These are phyloP conservation scores for Stictonetta naevosa DNA, from an alignment of 2,113 vertebrate genomes.

Conservation along the genomic window DNA sequence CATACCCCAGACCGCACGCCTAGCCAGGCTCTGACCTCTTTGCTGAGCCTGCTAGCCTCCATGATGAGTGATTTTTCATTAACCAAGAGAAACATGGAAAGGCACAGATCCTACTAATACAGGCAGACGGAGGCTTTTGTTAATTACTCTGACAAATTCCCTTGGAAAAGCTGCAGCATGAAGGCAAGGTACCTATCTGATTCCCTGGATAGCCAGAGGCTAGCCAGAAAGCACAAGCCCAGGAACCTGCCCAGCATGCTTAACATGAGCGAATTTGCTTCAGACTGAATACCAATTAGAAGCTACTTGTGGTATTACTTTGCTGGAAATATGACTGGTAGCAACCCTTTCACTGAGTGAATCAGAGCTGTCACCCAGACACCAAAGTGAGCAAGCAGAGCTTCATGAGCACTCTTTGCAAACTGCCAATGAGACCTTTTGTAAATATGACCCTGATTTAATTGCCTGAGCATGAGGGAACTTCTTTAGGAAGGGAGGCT, in stretches of 20 bases:
- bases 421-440: neutral
- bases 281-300: constrained; percentile 6
- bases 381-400: neutral
- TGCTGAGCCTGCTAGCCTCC: neutral
- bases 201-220: constrained; percentile 51
- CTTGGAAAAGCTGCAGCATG: constrained; percentile 15
- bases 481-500: neutral
- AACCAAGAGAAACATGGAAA: fast-evolving
- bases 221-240: neutral
- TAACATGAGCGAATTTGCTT: neutral
- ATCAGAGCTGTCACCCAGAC: neutral
- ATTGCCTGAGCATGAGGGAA: neutral
- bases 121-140: constrained; percentile 1
- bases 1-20: neutral
- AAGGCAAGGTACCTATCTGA: neutral
- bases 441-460: neutral
- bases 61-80: neutral
- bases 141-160: constrained; percentile 24
- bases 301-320: neutral
- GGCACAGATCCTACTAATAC: neutral
- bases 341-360: neutral
- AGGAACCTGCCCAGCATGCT: constrained; percentile 8
- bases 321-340: neutral
- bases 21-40: neutral
- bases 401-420: neutral